Base-by-base conservation (phyloP, 1,140 invertebrate genomes). In the Lepidostoma basale region DNA sequence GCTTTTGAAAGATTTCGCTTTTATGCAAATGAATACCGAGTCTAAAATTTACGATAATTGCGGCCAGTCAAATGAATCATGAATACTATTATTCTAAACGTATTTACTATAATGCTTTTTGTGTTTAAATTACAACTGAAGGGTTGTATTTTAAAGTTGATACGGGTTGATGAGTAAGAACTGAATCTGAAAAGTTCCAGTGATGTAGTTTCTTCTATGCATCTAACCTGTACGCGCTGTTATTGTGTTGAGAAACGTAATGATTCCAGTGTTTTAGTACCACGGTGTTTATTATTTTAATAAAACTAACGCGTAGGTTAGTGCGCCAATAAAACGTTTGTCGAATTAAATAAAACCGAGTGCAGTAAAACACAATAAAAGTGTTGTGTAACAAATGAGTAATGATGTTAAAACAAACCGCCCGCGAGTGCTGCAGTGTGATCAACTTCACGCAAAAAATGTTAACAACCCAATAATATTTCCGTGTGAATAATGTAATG, bases 21-120 rank as follows among this genome's bases (percentile, higher is more conserved):
- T 47, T 47, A 47, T 47, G 45, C 45, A 47, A 47, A 47, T 47
- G 22, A 47, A n/a, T n/a, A n/a, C n/a, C n/a, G n/a, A n/a, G n/a
- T n/a, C n/a, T n/a, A n/a, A n/a, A 47, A 47, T 47, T 47, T 47
- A 47, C 22, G 45, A 47, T 47, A 47, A 20, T 47, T 47, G 36
- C 36, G 36, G 36, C 36, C 16, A 5, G 36, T 40, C 18, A 18
- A 5, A 40, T 40, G 14, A 18, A 40, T 14, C n/a, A n/a, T n/a
- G n/a, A n/a, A n/a, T n/a, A n/a, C n/a, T n/a, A n/a, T n/a, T n/a
- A n/a, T n/a, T n/a, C n/a, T n/a, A n/a, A n/a, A n/a, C n/a, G n/a
- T n/a, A n/a, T n/a, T n/a, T n/a, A n/a, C n/a, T n/a, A n/a, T n/a
- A n/a, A n/a, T n/a, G n/a, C n/a, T n/a, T n/a, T n/a, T n/a, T n/a